These are phyloP conservation scores for Allolobophora icterica DNA, from an alignment of 2,888 invertebrate species.

Conservation along the genomic window DNA sequence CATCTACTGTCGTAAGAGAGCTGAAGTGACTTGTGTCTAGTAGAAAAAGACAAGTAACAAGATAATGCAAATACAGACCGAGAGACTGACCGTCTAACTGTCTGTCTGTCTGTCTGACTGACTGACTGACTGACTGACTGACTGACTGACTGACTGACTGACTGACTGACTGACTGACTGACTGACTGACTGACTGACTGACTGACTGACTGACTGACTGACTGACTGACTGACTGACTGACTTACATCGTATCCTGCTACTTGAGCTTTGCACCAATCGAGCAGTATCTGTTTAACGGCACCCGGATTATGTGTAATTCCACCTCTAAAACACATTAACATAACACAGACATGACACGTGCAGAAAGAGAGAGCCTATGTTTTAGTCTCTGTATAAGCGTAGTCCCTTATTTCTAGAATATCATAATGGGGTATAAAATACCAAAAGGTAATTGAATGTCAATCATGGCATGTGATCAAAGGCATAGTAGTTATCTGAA, in stretches of 20 bases:
- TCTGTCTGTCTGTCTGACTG: too few relatives aligned
- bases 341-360: slow-evolving; percentile 24
- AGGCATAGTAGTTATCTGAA: background rate
- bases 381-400: background rate
- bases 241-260: slow-evolving; percentile 92
- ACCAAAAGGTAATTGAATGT: background rate
- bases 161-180: background rate
- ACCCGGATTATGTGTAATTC: slow-evolving; percentile 86
- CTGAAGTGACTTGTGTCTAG: background rate
- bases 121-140: too few relatives aligned
- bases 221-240: background rate
- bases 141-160: background rate
- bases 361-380: background rate
- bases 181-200: background rate
- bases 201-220: background rate
- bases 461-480: background rate
- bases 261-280: slow-evolving; percentile 96
- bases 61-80: background rate
- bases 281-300: slow-evolving; percentile 94
- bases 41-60: background rate
- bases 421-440: too few relatives aligned
- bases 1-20: background rate
- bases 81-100: too few relatives aligned
- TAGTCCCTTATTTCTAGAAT: background rate
- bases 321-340: slow-evolving; percentile 62